Percentiles rank a stretch among this genome's conserved stretches.
Conservation (phyloP, 2,888 invertebrate species). For the Pegoplata infirma region DNA sequence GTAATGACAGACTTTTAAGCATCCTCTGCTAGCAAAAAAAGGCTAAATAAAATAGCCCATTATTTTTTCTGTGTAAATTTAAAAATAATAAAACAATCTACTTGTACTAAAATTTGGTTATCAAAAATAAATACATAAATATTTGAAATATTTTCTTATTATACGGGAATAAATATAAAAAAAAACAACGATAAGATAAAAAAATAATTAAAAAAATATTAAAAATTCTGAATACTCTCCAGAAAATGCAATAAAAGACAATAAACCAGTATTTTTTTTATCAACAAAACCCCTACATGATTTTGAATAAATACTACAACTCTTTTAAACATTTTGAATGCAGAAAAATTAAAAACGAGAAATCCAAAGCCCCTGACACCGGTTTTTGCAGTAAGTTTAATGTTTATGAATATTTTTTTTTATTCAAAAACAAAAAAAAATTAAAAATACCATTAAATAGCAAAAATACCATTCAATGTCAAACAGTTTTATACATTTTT, state of each 20-base stretch:
- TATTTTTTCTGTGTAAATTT: too few relatives aligned
- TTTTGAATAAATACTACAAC: too few relatives aligned
- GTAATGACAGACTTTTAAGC: too few relatives aligned
- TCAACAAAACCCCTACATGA: background rate
- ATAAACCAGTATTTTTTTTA: background rate
- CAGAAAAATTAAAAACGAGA: background rate
- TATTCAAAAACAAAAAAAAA: background rate
- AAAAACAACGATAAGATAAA: background rate
- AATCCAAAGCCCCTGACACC: slow-evolving; percentile 29
- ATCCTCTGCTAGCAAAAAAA: too few relatives aligned
- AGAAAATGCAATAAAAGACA: too few relatives aligned
- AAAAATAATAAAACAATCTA: too few relatives aligned
- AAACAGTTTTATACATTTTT: slow-evolving; percentile 19
- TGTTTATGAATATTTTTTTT: background rate
- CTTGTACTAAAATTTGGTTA: too few relatives aligned
- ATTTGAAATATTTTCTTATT: too few relatives aligned
- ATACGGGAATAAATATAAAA: too few relatives aligned
- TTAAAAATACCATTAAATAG: background rate
- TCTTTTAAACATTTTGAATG: background rate
- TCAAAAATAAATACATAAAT: too few relatives aligned
- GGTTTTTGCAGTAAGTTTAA: background rate
- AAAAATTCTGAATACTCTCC: background rate
- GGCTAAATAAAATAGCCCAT: too few relatives aligned
- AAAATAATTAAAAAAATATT: background rate
- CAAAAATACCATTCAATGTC: slow-evolving; percentile 52